Conservation (phyloP, 2,797 vertebrate genomes). For the Epinephelus awoara region DNA sequence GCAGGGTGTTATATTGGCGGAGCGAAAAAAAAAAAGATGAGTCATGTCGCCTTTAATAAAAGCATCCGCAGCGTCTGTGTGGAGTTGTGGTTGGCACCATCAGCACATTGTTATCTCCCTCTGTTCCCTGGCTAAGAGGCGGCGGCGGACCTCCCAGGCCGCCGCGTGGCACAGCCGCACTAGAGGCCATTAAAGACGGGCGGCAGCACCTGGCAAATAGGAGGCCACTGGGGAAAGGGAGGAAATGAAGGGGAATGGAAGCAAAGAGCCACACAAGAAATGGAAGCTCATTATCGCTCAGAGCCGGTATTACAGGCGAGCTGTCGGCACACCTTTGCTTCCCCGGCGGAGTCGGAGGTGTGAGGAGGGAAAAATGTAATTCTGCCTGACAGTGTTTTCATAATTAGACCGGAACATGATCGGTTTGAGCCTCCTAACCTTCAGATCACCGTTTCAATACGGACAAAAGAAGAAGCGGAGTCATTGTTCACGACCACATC, state of each 20-base stretch:
- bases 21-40: conserved; percentile 54
- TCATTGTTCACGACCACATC: neutral
- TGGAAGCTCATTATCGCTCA: conserved; percentile 67
- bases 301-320: conserved; percentile 40
- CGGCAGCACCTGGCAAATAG: conserved; percentile 65
- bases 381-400: conserved; percentile 27
- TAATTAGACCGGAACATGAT: conserved; percentile 53
- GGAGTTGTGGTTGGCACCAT: conserved; percentile 70
- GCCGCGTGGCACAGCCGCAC: conserved; percentile 53
- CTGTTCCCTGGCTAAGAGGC: conserved; percentile 68
- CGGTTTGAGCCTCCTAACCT: conserved; percentile 23
- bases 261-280: conserved; percentile 43
- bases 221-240: conserved; percentile 20
- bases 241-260: conserved; percentile 54
- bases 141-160: conserved; percentile 60
- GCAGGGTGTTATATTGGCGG: conserved; percentile 61
- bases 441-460: conserved; percentile 26
- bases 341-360: conserved; percentile 8
- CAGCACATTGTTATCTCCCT: conserved; percentile 82
- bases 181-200: conserved; percentile 72
- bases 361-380: conserved; percentile 17
- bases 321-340: conserved; percentile 33
- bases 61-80: conserved; percentile 60
- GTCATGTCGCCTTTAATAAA: conserved; percentile 77
- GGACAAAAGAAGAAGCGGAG: neutral